A percentile compares a stretch with the other conserved stretches of the same genome.
These are phyloP conservation scores for Cryptosula pallasiana DNA, from an alignment of 2,888 invertebrate genomes.

Conservation along the genomic window DNA sequence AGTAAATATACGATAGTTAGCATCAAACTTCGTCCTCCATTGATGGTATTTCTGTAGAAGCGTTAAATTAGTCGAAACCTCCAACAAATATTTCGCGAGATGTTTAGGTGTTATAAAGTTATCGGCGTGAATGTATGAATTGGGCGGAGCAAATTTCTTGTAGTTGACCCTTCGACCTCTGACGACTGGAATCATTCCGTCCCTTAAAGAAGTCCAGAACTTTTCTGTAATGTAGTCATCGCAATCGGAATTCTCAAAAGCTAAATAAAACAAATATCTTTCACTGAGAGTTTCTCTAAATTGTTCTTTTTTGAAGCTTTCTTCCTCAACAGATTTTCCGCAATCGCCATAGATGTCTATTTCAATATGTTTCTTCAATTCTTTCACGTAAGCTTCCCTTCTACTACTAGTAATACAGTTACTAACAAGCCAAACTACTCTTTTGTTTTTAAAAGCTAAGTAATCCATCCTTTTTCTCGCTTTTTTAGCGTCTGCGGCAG, in stretches of 20 bases:
- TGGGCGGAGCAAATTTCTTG: neutral
- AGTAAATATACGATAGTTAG: neutral
- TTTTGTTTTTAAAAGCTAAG: neutral
- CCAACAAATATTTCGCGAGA: neutral
- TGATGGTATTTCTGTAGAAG: neutral
- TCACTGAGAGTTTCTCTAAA: neutral
- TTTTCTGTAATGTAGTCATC: constrained; percentile 33
- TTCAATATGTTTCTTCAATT: constrained; percentile 25
- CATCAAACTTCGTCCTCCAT: neutral
- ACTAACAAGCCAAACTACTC: constrained; percentile 27
- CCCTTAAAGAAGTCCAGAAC: constrained; percentile 27
- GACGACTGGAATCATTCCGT: constrained; percentile 27
- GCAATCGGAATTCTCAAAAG: constrained; percentile 32
- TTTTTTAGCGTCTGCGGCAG: neutral
- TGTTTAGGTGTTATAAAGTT: neutral
- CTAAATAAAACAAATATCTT: constrained; percentile 30
- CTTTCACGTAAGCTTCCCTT: constrained; percentile 28
- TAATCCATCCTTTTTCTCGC: neutral
- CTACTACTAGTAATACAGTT: constrained; percentile 25
- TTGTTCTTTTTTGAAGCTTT: neutral
- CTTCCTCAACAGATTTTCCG: neutral
- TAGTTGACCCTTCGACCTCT: constrained; percentile 25
- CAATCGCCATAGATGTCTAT: constrained; percentile 28
- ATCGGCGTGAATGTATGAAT: neutral
- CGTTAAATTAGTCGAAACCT: neutral